These are phyloP conservation scores for Gorilla gorilla DNA, from an alignment of 2,113 vertebrate genomes.

Conservation along the genomic window DNA sequence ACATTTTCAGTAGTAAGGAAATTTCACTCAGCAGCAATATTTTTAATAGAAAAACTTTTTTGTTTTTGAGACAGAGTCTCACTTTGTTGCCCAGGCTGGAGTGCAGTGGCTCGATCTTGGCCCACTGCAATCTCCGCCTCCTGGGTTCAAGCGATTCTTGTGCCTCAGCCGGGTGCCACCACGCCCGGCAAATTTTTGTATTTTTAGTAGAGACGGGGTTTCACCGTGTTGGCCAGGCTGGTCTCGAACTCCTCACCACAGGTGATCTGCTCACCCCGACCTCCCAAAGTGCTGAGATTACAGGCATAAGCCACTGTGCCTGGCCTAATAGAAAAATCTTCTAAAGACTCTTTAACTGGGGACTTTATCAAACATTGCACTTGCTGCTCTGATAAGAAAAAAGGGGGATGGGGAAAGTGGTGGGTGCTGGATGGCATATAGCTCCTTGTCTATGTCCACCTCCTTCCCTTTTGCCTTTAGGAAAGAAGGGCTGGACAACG, in stretches of 20 bases:
- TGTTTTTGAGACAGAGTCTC: background rate
- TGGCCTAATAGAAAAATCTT: background rate
- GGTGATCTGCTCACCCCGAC: background rate
- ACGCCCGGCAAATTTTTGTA: accelerated
- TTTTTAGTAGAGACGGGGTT: background rate
- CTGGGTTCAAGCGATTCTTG: background rate
- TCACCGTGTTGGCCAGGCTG: background rate
- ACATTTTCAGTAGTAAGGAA: background rate
- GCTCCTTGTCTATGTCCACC: too few relatives aligned
- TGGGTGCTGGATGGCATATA: background rate
- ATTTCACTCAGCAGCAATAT: background rate
- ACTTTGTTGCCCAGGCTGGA: background rate
- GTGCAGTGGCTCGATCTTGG: background rate
- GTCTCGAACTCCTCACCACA: background rate
- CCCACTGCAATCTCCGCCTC: background rate
- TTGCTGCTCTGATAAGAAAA: background rate
- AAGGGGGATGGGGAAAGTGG: too few relatives aligned
- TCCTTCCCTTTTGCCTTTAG: background rate
- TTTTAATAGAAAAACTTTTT: background rate
- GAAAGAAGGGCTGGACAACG: background rate
- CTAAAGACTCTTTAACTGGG: too few relatives aligned
- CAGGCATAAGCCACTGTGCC: background rate
- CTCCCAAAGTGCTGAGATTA: background rate
- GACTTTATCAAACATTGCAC: background rate
- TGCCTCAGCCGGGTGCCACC: background rate